These are phyloP conservation scores for Rotaria magnacalcarata DNA, from an alignment of 2,888 invertebrate genomes.

Conservation along the genomic window DNA sequence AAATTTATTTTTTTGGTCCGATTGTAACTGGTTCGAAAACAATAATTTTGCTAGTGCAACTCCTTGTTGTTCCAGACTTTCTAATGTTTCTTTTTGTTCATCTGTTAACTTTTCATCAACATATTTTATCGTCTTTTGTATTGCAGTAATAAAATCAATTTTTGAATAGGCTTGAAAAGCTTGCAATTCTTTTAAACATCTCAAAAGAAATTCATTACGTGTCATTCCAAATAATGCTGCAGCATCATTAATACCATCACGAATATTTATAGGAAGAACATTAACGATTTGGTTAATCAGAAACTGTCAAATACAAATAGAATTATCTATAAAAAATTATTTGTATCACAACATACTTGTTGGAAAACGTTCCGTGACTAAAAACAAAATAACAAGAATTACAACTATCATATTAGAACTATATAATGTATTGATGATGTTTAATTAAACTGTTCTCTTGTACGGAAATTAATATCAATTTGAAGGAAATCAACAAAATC, in stretches of 20 bases:
- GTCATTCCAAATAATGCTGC: background rate
- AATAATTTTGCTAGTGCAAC: background rate
- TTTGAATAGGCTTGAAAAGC: background rate
- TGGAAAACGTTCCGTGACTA: background rate
- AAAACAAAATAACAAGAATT: background rate
- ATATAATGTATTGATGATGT: background rate
- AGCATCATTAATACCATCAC: background rate
- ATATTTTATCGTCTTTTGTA: background rate
- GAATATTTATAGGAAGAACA: background rate
- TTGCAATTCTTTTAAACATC: background rate
- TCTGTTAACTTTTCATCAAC: background rate
- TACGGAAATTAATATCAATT: no score
- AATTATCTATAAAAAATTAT: background rate
- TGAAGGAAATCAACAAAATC: no score
- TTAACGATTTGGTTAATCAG: background rate
- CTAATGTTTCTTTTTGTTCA: background rate
- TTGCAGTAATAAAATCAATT: background rate
- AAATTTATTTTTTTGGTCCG: background rate
- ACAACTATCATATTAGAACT: background rate
- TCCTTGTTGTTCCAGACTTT: background rate
- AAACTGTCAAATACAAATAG: background rate
- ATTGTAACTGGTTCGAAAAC: background rate
- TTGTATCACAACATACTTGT: background rate
- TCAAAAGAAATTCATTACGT: background rate
- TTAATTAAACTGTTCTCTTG: background rate